A percentile compares a stretch with the other conserved stretches of the same genome.
phyloP scores from a whole-genome alignment of 2,113 vertebrate species.

The Steatornis caripensis region DNA sequence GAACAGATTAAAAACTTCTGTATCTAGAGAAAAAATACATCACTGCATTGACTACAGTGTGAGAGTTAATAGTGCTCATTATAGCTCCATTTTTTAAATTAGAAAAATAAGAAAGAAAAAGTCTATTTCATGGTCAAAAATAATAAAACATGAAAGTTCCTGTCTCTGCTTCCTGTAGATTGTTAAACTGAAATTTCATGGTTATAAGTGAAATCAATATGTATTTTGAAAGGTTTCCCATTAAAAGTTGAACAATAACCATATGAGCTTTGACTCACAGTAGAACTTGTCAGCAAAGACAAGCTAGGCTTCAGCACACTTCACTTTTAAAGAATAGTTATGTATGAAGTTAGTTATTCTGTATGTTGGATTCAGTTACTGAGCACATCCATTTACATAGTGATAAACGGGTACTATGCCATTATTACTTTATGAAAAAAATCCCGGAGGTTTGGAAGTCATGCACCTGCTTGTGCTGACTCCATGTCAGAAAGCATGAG shows the following conservation, averaged over 20 bases:
- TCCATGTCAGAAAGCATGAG: not conserved
- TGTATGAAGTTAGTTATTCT: not conserved
- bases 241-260: not conserved
- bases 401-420: not conserved
- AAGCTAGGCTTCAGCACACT: not conserved
- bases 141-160: not conserved
- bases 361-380: not conserved
- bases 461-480: not conserved
- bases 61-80: not conserved
- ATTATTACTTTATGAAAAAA: not conserved
- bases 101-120: not conserved
- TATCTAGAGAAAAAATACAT: not conserved
- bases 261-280: not conserved
- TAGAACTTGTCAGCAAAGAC: not conserved
- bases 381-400: not conserved
- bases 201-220: not conserved
- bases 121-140: not conserved
- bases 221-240: not conserved
- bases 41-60: not conserved
- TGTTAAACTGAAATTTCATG: not conserved
- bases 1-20: not conserved
- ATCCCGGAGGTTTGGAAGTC: not conserved
- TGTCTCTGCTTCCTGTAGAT: not conserved
- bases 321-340: not conserved
- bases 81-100: not conserved